These are phyloP conservation scores for Limnephilus auricula DNA, from an alignment of 2,888 invertebrate species.

Conservation along the genomic window DNA sequence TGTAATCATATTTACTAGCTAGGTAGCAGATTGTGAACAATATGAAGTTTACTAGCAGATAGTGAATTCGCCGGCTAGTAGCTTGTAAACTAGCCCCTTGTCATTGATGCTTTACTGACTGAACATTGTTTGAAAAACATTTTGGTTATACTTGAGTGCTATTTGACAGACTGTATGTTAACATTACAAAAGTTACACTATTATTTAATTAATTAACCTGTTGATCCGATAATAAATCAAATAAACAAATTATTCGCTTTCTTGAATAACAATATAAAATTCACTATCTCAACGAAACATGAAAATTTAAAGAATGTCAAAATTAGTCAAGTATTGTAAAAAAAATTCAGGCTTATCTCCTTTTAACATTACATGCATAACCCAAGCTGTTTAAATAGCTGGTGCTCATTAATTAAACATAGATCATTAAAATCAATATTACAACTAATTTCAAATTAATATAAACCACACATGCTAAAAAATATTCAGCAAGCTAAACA, in stretches of 20 bases:
- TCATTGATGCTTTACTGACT: too few relatives aligned
- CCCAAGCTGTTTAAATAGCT: neutral
- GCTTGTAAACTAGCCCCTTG: too few relatives aligned
- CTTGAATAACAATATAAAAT: neutral
- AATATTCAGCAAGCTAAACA: neutral
- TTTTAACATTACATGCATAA: neutral
- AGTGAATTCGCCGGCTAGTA: too few relatives aligned
- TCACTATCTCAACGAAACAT: neutral
- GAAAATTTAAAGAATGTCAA: constrained; percentile 2
- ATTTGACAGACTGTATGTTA: neutral
- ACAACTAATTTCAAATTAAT: neutral
- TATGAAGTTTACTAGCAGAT: too few relatives aligned
- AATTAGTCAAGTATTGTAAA: neutral
- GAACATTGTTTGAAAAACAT: neutral
- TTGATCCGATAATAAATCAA: neutral
- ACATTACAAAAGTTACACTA: neutral
- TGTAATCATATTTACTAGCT: too few relatives aligned
- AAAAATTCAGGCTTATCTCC: neutral
- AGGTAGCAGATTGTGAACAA: too few relatives aligned
- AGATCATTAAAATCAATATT: neutral
- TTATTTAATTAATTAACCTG: neutral
- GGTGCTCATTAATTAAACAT: neutral
- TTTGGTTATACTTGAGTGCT: neutral
- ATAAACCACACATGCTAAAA: neutral
- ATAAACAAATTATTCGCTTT: neutral